Conservation (phyloP, 1,140 invertebrate species). For the Drosophila kohkoa region DNA sequence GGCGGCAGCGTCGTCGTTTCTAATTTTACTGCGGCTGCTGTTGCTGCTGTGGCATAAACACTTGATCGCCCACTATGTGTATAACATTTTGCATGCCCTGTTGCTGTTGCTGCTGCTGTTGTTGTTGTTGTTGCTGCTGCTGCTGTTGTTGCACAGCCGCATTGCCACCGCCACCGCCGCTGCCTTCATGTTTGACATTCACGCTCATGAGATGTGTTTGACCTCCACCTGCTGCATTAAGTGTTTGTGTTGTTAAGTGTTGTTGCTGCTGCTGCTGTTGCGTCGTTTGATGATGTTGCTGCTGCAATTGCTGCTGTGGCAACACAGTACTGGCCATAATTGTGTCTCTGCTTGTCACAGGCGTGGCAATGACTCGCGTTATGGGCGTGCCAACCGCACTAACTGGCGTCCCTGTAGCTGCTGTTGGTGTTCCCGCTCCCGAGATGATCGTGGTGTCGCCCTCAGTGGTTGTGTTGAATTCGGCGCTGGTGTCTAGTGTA, state of each 20-base stretch:
- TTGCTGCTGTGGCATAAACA: conserved; percentile 73
- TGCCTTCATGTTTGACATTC: conserved; percentile 65
- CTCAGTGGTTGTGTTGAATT: conserved; percentile 67
- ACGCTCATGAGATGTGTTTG: conserved; percentile 64
- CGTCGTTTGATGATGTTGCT: conserved; percentile 45
- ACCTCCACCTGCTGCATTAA: conserved; percentile 59
- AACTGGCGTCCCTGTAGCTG: conserved; percentile 48
- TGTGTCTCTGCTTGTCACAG: conserved; percentile 49
- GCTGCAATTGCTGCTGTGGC: conserved; percentile 67
- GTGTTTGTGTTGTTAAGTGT: conserved; percentile 61
- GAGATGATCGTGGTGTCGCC: conserved; percentile 55
- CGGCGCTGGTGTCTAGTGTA: conserved; percentile 60
- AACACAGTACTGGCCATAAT: conserved; percentile 66
- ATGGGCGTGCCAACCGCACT: conserved; percentile 24
- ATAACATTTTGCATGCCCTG: conserved; percentile 82
- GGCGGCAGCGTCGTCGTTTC: conserved; percentile 14
- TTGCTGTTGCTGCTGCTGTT: conserved; percentile 67
- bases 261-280: conserved; percentile 51
- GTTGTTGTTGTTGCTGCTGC: conserved; percentile 63
- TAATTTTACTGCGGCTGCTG: conserved; percentile 49
- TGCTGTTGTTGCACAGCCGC: conserved; percentile 41
- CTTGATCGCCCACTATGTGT: conserved; percentile 81
- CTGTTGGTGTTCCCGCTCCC: conserved; percentile 25
- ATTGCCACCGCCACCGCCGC: conserved; percentile 28
- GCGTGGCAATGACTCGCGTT: conserved; percentile 61